Evolutionary conservation across 1,140 invertebrate species (phyloP).

Genomic region (Drosophila bipectinata): DNA sequence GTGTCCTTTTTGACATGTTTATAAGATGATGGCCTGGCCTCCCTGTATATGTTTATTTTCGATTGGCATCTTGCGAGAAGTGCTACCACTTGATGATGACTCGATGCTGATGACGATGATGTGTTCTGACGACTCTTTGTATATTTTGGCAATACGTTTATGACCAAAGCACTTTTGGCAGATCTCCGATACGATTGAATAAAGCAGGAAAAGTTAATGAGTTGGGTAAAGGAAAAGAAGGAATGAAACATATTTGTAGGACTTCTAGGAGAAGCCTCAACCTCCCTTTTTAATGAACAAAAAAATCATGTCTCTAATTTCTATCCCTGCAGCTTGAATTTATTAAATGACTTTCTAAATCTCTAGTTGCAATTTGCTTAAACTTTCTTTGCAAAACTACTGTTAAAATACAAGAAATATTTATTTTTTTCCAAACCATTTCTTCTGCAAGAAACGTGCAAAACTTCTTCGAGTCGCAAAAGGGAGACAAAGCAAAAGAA

Average conservation of each 20-base stretch:
- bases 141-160: constrained; percentile 23
- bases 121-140: constrained; percentile 31
- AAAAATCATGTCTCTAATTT: too few relatives aligned
- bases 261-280: not conserved
- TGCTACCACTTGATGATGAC: constrained; percentile 7
- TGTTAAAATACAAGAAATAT: not conserved
- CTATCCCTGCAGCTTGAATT: too few relatives aligned
- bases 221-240: constrained; percentile 4
- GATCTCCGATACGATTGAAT: constrained; percentile 33
- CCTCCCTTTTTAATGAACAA: too few relatives aligned
- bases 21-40: constrained; percentile 56
- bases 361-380: not conserved
- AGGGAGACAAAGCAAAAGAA: constrained; percentile 27
- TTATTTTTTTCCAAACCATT: constrained; percentile 54
- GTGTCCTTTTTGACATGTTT: constrained; percentile 81
- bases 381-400: not conserved
- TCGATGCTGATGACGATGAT: constrained; percentile 36
- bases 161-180: constrained; percentile 17
- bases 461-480: constrained; percentile 45
- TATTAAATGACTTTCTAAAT: not conserved
- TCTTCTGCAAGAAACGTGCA: constrained; percentile 41
- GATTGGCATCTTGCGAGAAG: constrained; percentile 47
- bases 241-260: constrained; percentile 12
- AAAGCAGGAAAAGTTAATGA: constrained; percentile 35
- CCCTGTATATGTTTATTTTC: constrained; percentile 37